Base-by-base conservation (phyloP, 2,888 invertebrate species). In the Pterostichus niger region DNA sequence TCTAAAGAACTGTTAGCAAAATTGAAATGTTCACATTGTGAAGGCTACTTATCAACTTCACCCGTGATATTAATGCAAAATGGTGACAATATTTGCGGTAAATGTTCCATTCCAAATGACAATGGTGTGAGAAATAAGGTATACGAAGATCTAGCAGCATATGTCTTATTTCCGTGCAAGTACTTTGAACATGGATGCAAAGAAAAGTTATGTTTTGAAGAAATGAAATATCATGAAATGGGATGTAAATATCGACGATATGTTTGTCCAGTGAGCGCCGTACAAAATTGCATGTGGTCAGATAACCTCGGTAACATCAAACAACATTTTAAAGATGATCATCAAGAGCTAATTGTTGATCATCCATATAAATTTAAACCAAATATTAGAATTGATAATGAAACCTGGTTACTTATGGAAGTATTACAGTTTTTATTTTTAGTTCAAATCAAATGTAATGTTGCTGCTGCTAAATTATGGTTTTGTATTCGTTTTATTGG, bases 101-200 rank as follows among this genome's bases (percentile, higher is more conserved):
- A 75, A 35, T 75, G 75, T 52, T 40, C 44, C 40, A 24, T 71
- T 46, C 9, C 24, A 49, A 15, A 15, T 7, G 52, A 75, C 11
- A 52, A 31, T 5, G 49, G 49, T 31, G 40, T 52, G 11, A 75
- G 75, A 75, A 75, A 75, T n/a, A 49, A n/a, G 49, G 75, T 17
- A n/a, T 75, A 31, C 13, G 75, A 75, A 75, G 31, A 75, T 31
- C 33, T 75, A 52, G 75, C 75, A 6, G 15, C n/a, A 52, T n/a
- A 52, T 13, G 52, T 15, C 1, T 13, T 75, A 13, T 75, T 75
- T 52, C 75, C 82, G 68, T 68, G 83, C 78, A 71, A 75, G 71
- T 75, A 31, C 54, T 6, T 10, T 9, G 54, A 44, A n/a, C 3
- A 33, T 5, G 75, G 75, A 13, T 75, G 75, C 10, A 54, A 6